Base-by-base conservation (phyloP, 2,113 vertebrate species). In the Campylorhamphus procurvoides region DNA sequence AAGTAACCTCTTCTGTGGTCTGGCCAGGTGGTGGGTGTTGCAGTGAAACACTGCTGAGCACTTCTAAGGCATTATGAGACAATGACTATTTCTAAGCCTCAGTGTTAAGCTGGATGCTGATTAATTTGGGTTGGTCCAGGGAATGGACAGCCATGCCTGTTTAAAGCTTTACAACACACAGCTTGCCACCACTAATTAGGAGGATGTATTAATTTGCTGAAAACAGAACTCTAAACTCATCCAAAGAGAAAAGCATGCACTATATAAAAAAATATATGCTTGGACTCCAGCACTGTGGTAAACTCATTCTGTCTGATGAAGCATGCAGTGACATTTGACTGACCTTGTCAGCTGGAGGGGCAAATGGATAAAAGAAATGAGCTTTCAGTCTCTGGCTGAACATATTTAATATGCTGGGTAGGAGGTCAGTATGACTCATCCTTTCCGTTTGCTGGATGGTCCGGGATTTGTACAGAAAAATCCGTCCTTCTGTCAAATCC, bases 371-470 rank as follows among this genome's bases (percentile, higher is more conserved):
- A 88, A 92, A 96, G 92, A 90, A 94, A 95, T 59, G 75, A 91
- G 85, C 83, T 93, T 85, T 94, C 87, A 74, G 87, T 63, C 72
- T 83, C 55, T 60, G 75, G 81, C 71, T 94, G 85, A 93, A 95
- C 59, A 64, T 92, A 90, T 93, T 96, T 95, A 66, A 86, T 84
- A 72, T 90, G 64, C 80, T 77, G 94, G 85, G 92, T 52, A 84
- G 90, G 82, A 94, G 85, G 90, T 90, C 88, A 78, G 87, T 84
- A 14, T 96, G 90, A 96, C 68, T 96, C 85, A 96, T 91, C 87
- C 92, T 93, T 95, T 85, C 90, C 68, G 3, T 90, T 94, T 71
- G 59, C 87, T 92, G 85, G 14, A 63, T 68, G 35, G 85, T 64
- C 63, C 62, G 64, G 18, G 75, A 50, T 67, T 77, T 44, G 50